Conservation (phyloP, 2,888 invertebrate species). For the Pycnomerus fuliginosus region DNA sequence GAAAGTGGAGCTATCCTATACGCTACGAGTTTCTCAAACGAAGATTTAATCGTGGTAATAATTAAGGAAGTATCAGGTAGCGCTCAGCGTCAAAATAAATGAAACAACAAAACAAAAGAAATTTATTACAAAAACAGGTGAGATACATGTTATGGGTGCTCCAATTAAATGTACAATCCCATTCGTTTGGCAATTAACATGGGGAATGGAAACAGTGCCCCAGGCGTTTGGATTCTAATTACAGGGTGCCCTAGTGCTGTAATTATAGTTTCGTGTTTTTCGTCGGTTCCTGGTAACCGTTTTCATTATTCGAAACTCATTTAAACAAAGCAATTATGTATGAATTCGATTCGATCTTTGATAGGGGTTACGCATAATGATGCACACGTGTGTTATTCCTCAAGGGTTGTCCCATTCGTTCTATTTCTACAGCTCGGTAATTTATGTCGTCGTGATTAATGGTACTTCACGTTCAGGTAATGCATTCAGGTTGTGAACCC, state of each 20-base stretch:
- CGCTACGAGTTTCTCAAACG: constrained; percentile 8
- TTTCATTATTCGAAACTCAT: constrained; percentile 12
- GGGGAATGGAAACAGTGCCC: constrained; percentile 8
- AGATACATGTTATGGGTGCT: too few species aligned
- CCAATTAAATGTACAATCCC: constrained; percentile 8
- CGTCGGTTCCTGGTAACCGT: constrained; percentile 7
- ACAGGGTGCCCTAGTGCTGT: constrained; percentile 15
- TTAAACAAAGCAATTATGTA: constrained; percentile 18
- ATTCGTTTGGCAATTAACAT: constrained; percentile 8
- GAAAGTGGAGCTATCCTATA: constrained; percentile 10
- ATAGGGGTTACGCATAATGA: constrained; percentile 19
- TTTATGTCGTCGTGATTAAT: too few species aligned
- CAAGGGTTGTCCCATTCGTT: too few species aligned
- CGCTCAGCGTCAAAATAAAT: constrained; percentile 8
- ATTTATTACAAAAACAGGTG: too few species aligned
- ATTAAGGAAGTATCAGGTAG: constrained; percentile 16
- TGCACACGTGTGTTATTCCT: constrained; percentile 21
- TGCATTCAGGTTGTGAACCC: too few species aligned
- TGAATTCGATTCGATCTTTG: constrained; percentile 11
- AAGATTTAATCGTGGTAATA: constrained; percentile 10
- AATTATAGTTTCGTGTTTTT: constrained; percentile 20
- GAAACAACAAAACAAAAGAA: constrained; percentile 2
- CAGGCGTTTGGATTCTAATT: constrained; percentile 12
- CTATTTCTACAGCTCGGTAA: too few species aligned
- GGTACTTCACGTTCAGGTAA: too few species aligned